Conservation (phyloP, 2,888 invertebrate species). For the Caenorhabditis wallacei region DNA sequence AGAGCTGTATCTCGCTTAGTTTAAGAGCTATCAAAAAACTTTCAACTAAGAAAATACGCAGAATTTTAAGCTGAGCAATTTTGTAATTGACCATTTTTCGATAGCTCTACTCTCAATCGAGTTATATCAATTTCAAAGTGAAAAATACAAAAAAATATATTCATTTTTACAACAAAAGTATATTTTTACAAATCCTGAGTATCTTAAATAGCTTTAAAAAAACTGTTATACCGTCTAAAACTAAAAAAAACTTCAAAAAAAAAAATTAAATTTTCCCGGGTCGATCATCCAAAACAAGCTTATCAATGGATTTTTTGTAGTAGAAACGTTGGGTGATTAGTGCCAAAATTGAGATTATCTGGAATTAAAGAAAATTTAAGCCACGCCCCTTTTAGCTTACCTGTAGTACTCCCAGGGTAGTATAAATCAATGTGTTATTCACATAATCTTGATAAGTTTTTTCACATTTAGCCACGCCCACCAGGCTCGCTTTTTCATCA, state of each 20-base stretch:
- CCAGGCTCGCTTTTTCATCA: constrained; percentile 12
- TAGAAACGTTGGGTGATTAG: constrained; percentile 59
- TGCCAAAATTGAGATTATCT: constrained; percentile 51
- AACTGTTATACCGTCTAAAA: too few species aligned
- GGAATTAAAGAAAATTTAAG: constrained; percentile 3
- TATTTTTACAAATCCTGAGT: too few species aligned
- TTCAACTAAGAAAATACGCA: too few species aligned
- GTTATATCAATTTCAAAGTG: too few species aligned
- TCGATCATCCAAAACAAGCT: constrained; percentile 43
- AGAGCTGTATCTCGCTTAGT: too few species aligned
- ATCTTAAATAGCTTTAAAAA: too few species aligned
- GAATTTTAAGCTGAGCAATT: too few species aligned
- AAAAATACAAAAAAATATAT: too few species aligned
- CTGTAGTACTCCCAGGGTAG: constrained; percentile 48
- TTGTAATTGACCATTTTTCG: too few species aligned
- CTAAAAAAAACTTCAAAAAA: neutral
- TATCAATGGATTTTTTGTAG: constrained; percentile 54
- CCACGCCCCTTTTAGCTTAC: constrained; percentile 6
- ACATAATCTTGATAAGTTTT: constrained; percentile 20
- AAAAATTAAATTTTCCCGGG: constrained; percentile 15
- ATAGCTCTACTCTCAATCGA: too few species aligned
- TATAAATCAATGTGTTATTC: constrained; percentile 33
- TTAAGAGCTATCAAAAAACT: too few species aligned
- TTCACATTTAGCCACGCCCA: constrained; percentile 10
- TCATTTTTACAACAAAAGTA: too few species aligned